Evolutionary conservation across 2,888 invertebrate genomes (phyloP).

Genomic region (Dione juno): DNA sequence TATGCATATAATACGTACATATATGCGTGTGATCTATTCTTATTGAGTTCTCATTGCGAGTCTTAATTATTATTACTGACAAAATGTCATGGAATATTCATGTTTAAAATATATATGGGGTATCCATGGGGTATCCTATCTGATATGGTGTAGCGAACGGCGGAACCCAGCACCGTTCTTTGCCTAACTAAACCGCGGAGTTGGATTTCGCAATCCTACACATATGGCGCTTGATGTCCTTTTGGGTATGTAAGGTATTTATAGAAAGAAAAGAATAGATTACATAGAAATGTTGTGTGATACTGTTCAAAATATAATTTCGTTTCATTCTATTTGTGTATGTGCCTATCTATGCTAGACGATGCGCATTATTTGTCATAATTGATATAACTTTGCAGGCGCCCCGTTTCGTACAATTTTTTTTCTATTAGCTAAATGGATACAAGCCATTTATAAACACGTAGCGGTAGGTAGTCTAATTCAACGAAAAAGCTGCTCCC

Average conservation of each 20-base stretch:
- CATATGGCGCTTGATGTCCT: too few species aligned
- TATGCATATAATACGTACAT: conserved; percentile 11
- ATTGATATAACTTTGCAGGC: conserved; percentile 30
- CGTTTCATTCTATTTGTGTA: background rate
- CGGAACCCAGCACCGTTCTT: too few species aligned
- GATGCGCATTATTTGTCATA: conserved; percentile 12
- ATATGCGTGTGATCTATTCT: background rate
- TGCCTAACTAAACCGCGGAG: too few species aligned
- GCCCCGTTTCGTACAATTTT: conserved; percentile 12
- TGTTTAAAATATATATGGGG: too few species aligned
- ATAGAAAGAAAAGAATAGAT: too few species aligned
- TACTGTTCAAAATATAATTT: too few species aligned
- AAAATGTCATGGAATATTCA: too few species aligned
- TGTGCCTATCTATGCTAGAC: background rate
- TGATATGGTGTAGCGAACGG: too few species aligned
- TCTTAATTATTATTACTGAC: background rate
- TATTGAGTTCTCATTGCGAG: background rate
- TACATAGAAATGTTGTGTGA: too few species aligned
- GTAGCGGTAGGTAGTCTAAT: background rate
- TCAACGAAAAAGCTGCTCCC: conserved; percentile 10
- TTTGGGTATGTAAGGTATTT: too few species aligned
- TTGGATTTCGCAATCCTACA: too few species aligned
- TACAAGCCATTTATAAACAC: conserved; percentile 18
- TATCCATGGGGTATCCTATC: too few species aligned
- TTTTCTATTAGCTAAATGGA: conserved; percentile 37